Percentiles rank a stretch among this genome's conserved stretches.
phyloP scores from a whole-genome alignment of 2,113 vertebrate genomes.

The Manacus vitellinus region DNA sequence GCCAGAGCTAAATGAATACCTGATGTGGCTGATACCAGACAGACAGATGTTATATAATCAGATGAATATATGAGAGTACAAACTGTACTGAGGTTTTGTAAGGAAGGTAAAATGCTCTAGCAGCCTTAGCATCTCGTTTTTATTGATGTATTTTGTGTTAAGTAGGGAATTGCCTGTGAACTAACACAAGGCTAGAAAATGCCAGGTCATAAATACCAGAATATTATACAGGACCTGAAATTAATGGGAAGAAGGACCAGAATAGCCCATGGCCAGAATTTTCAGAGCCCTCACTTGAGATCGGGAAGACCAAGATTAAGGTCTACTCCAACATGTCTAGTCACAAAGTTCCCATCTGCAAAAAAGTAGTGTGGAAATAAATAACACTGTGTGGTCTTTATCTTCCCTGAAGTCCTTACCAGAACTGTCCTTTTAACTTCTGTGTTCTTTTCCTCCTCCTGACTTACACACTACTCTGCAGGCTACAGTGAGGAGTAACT shows the following conservation, averaged over 20 bases:
- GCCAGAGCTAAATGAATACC: not conserved
- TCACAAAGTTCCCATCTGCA: not conserved
- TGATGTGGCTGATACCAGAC: not conserved
- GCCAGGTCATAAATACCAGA: not conserved
- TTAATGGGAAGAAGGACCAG: not conserved
- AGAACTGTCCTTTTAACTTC: not conserved
- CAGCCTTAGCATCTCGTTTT: not conserved
- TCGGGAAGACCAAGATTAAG: not conserved
- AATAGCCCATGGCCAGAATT: not conserved
- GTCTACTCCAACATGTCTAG: not conserved
- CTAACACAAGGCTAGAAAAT: not conserved
- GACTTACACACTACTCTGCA: not conserved
- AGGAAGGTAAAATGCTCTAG: not conserved
- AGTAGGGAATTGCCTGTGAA: not conserved
- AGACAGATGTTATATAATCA: not conserved
- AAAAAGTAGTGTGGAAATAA: not conserved
- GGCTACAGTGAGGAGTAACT: not conserved
- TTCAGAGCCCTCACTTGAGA: not conserved
- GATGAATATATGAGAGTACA: not conserved
- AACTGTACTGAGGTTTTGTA: not conserved
- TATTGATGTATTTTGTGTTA: not conserved
- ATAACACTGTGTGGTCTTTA: accelerated
- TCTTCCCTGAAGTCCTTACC: not conserved
- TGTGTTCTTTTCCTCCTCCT: not conserved
- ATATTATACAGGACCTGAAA: not conserved